Percentiles rank a stretch among this genome's conserved stretches.
phyloP scores from a whole-genome alignment of 2,113 vertebrate species.

The Labrus mixtus region DNA sequence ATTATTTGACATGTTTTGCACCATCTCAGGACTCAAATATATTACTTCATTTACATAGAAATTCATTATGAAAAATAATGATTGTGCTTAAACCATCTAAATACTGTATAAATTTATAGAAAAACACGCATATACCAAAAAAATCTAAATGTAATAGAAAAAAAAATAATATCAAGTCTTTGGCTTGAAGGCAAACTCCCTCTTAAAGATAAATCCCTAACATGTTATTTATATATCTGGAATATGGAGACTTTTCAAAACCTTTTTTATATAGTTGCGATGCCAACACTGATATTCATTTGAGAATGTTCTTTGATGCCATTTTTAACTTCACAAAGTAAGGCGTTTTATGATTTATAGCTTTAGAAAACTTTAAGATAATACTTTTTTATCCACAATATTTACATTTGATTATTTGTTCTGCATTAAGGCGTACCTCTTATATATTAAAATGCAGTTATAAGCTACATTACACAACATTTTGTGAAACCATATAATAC shows the following conservation, averaged over 20 bases:
- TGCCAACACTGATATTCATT: neutral
- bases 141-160: constrained; percentile 23
- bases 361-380: neutral
- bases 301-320: neutral
- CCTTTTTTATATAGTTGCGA: constrained; percentile 3
- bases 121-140: constrained; percentile 60
- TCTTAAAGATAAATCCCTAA: neutral
- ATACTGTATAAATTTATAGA: constrained; percentile 57
- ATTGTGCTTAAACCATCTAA: constrained; percentile 39
- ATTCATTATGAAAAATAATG: constrained; percentile 68
- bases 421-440: neutral
- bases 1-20: constrained; percentile 22
- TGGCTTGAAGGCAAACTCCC: constrained; percentile 54
- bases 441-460: neutral
- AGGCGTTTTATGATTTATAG: constrained; percentile 14
- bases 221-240: constrained; percentile 6
- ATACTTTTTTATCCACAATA: neutral
- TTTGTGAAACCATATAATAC: no score
- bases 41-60: constrained; percentile 77
- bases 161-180: constrained; percentile 51
- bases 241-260: neutral
- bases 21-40: constrained; percentile 71
- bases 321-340: constrained; percentile 8
- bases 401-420: neutral
- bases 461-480: no score